Evolutionary conservation across 2,113 vertebrate species (phyloP).

Genomic region (Prunella himalayana): DNA sequence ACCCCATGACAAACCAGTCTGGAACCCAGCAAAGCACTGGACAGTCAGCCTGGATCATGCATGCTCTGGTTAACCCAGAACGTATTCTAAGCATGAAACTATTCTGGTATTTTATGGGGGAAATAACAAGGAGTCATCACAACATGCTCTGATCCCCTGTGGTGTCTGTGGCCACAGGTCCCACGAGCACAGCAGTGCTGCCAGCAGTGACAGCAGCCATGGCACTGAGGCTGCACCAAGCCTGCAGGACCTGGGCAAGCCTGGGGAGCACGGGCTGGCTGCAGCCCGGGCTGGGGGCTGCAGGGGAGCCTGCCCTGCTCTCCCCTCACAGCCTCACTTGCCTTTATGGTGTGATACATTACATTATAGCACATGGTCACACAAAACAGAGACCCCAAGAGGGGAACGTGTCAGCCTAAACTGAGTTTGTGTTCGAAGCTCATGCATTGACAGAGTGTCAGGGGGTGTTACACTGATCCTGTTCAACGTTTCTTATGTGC

Average conservation of each 20-base stretch:
- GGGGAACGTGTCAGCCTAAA: not conserved
- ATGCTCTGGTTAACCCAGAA: rapidly evolving
- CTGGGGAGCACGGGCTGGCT: not conserved
- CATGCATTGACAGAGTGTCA: not conserved
- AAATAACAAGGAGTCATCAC: not conserved
- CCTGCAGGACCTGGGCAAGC: not conserved
- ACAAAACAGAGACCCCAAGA: not conserved
- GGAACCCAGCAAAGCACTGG: not conserved
- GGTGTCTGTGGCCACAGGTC: not conserved
- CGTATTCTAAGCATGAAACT: not conserved
- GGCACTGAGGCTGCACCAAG: not conserved
- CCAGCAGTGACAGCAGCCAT: not conserved
- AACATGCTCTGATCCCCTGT: not conserved
- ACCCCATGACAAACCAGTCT: not conserved
- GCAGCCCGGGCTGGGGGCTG: no score
- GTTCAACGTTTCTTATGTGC: rapidly evolving
- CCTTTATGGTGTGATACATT: not conserved
- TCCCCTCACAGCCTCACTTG: rapidly evolving
- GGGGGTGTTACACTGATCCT: not conserved
- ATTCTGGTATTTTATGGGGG: not conserved
- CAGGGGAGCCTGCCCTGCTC: not conserved
- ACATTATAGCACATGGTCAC: not conserved
- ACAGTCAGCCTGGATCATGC: not conserved
- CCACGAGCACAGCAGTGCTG: not conserved
- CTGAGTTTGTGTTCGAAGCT: rapidly evolving